Percentiles rank a stretch among this genome's conserved stretches.
Evolutionary conservation across 2,797 vertebrate genomes (phyloP).

Genomic region (Ficedula albicollis): DNA sequence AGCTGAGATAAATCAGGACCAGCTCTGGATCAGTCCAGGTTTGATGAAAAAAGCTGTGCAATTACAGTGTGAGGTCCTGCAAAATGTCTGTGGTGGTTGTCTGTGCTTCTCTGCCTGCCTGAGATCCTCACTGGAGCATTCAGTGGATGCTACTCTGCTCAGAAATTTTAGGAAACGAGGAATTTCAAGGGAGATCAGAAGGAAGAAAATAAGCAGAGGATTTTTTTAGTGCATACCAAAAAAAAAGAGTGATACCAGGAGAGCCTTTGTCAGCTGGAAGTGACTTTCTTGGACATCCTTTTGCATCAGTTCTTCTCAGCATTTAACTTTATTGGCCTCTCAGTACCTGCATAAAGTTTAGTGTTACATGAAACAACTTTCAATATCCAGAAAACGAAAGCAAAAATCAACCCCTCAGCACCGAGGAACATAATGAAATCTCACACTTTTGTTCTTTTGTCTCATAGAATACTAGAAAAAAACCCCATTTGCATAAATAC

Average conservation of each 20-base stretch:
- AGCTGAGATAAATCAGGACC: not conserved
- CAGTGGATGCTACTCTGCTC: not conserved
- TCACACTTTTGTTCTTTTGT: not conserved
- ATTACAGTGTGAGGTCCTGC: fast-evolving
- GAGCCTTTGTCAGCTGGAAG: not conserved
- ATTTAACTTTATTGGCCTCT: not conserved
- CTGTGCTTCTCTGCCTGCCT: not conserved
- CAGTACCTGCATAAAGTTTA: constrained; percentile 1
- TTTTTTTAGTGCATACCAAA: not conserved
- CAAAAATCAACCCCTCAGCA: not conserved
- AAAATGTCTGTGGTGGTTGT: not conserved
- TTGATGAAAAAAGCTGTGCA: fast-evolving
- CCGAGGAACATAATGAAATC: not conserved
- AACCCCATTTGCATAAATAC: not conserved
- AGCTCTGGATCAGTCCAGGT: not conserved
- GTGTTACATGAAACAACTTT: not conserved
- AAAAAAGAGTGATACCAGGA: not conserved
- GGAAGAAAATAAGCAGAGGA: not conserved
- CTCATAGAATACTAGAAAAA: not conserved
- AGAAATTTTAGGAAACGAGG: not conserved
- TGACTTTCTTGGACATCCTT: not conserved
- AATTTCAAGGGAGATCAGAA: not conserved
- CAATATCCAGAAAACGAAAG: not conserved
- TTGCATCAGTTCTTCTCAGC: not conserved
- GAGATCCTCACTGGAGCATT: not conserved